Base-by-base conservation (phyloP, 2,797 vertebrate genomes). In the Scyliorhinus canicula region DNA sequence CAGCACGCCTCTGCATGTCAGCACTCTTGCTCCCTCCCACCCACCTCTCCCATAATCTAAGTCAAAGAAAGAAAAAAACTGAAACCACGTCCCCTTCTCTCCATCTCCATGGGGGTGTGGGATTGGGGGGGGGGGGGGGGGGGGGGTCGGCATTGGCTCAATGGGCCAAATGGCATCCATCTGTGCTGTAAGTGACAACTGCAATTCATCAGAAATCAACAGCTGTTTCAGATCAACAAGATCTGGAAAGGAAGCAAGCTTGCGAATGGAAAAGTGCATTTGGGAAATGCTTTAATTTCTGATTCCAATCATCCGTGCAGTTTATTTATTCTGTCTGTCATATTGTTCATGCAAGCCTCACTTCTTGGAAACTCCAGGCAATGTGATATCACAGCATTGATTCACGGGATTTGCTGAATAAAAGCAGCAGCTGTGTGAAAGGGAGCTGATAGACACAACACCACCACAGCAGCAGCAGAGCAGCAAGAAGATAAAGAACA, bases 71-170 rank as follows among this genome's bases (percentile, higher is more conserved):
- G n/a, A n/a, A n/a, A n/a, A n/a, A n/a, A n/a, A n/a, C n/a, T n/a
- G n/a, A n/a, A n/a, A n/a, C n/a, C n/a, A n/a, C n/a, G n/a, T n/a
- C n/a, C n/a, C n/a, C n/a, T n/a, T n/a, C n/a, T n/a, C n/a, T n/a
- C n/a, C n/a, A n/a, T n/a, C n/a, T n/a, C n/a, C n/a, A n/a, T 74
- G 69, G 69, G 16, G 31, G 11, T 11, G 8, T 35, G 28, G 1
- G 69, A 1, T 31, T 11, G 69, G 9, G 31, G 11, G 6, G 31
- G 26, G 11, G 35, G 2, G 9, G 0, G 1, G 0, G 1, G 1
- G 8, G 31, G 26, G 12, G 2, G 16, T 19, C 19, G 60, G 60
- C 60, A 63, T 63, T 16, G 60, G 16, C 16, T 16, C 16, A 63
- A 19, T 63, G 16, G 19, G 16, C 16, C 57, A 31, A 31, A 71